Conservation (phyloP, 2,113 vertebrate genomes). For the Budorcas taxicolor region DNA sequence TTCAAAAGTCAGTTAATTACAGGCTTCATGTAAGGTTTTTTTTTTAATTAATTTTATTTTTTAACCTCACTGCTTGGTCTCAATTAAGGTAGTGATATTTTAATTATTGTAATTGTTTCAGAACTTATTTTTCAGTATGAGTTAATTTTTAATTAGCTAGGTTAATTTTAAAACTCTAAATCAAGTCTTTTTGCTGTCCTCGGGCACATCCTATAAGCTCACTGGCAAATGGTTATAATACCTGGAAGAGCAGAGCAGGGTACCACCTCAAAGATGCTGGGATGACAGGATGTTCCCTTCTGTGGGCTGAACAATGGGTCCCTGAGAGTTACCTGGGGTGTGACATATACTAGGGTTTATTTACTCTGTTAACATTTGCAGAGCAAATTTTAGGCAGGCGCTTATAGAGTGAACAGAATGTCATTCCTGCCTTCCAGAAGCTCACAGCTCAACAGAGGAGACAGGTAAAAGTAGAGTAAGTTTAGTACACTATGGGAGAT, state of each 20-base stretch:
- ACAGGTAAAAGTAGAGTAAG: background rate
- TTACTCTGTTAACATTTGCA: background rate
- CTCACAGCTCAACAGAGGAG: background rate
- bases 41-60: constrained; percentile 61
- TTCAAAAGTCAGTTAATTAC: constrained; percentile 59
- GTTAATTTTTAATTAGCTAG: constrained; percentile 66
- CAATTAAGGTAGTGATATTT: constrained; percentile 64
- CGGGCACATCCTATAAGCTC: background rate
- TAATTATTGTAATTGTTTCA: constrained; percentile 65
- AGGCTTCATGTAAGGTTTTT: background rate
- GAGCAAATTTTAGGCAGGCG: background rate
- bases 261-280: background rate
- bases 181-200: background rate
- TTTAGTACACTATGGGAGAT: background rate
- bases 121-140: constrained; percentile 58
- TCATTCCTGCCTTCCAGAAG: background rate
- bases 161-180: constrained; percentile 30
- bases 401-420: background rate
- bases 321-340: background rate
- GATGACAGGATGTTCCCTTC: background rate
- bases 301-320: background rate
- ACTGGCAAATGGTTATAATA: background rate
- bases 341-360: background rate
- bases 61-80: constrained; percentile 50
- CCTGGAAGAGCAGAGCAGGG: accelerated